Evolutionary conservation across 2,113 vertebrate genomes (phyloP), one percentile per base, ranked within the genome.

Genomic region (Protobothrops mucrosquamatus): DNA sequence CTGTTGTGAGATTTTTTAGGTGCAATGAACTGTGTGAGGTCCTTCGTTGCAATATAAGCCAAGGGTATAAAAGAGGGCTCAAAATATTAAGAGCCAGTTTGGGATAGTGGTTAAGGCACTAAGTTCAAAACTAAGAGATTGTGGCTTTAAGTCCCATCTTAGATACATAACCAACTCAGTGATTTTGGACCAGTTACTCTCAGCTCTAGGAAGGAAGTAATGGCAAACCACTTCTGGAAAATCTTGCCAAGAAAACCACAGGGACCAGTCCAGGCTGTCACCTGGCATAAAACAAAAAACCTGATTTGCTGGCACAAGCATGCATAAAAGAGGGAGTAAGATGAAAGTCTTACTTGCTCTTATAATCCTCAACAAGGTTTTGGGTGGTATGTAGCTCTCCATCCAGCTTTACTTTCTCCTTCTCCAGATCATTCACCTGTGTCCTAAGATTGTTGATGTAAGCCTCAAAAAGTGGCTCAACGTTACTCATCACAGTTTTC

Each of bases 391-490:
- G 95, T 54, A 98, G 95, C 59, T 97, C 97, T 0, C 90, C 94
- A 34, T 46, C 94, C 94, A 97, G 10, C 29, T 92, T 96, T 51
- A 95, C 89, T 26, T 69, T 97, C 89, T 98, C 97, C 0, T 92
- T 87, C 0, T 87, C 20, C 81, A 98, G 92, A 18, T 6, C 1
- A 39, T 93, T 96, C 92, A 98, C 95, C 93, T 97, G 96, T 2
- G 88, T 96, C 56, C 96, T 94, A 69, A 98, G 97, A 95, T 96
- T 97, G 95, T 8, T 97, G 91, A 98, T 97, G 91, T 98, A 98
- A 64, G 91, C 89, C 88, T 98, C 97, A 0, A 98, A 97, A 91
- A 97, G 39, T 1, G 96, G 96, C 4, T 98, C 97, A 0, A 96
- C 61, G 94, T 90, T 39, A 1, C 96, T 96, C 10, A 9, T 94